These are phyloP conservation scores for Myotis brandtii DNA, from an alignment of 2,113 vertebrate genomes.

Conservation along the genomic window DNA sequence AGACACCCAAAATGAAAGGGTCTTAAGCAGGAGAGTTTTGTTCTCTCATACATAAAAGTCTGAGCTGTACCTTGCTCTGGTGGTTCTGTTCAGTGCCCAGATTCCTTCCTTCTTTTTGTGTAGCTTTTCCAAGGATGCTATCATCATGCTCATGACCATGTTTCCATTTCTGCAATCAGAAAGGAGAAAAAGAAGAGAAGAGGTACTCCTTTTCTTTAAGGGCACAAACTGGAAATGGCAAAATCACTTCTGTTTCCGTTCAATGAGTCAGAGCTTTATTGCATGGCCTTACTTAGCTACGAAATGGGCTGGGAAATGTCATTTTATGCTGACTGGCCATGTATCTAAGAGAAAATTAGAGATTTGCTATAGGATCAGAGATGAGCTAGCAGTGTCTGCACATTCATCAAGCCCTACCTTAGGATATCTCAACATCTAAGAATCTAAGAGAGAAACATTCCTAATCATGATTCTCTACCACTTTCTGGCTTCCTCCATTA, in stretches of 20 bases:
- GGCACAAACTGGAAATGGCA: background rate
- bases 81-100: background rate
- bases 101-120: background rate
- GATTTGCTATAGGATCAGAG: background rate
- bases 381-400: background rate
- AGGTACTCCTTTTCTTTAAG: background rate
- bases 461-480: background rate
- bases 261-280: background rate
- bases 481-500: background rate
- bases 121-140: background rate
- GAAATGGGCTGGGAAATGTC: background rate
- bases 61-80: background rate
- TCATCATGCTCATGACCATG: background rate
- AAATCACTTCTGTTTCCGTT: background rate
- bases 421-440: background rate
- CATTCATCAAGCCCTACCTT: background rate
- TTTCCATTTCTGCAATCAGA: background rate
- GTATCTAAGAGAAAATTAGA: background rate
- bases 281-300: background rate
- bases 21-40: background rate
- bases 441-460: background rate
- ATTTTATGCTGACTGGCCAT: constrained; percentile 7
- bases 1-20: background rate
- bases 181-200: background rate
- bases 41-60: background rate